Base-by-base conservation (phyloP, 2,888 invertebrate species). In the Biston betularia region DNA sequence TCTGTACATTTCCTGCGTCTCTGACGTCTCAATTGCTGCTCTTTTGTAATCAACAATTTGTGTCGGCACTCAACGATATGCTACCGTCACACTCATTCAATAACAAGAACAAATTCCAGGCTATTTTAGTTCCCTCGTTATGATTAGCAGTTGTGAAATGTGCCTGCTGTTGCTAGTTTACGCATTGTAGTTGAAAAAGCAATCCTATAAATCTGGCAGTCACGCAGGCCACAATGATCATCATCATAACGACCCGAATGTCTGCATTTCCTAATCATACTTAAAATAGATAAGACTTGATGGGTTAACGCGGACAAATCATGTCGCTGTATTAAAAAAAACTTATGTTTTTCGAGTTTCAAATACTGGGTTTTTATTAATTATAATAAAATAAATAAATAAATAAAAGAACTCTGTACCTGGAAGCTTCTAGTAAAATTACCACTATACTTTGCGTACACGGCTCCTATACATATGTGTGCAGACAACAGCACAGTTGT, bases 11-110 rank as follows among this genome's bases (percentile, higher is more conserved):
- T 92, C 92, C 92, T 92, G 91, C 86, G 85, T 71, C 81, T 81
- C 84, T 88, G 88, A 90, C 90, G 86, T 88, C 89, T 92, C 92
- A 92, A 92, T 92, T 90, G 92, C 85, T 89, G 89, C 90, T 92
- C 93, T 92, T 93, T 92, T 92, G 91, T 92, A 91, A 92, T 91
- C 90, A 89, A 86, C 90, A 88, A 91, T 90, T 89, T 91, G 90
- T 89, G 87, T 86, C 87, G 86, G 84, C 86, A 87, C 84, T 86
- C 85, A 77, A 79, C 82, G 83, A 83, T 82, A 83, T 80, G 84
- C 88, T 85, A 85, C 89, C 85, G 82, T 79, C 83, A 75, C 59
- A 63, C 59, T 76, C 87, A 88, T 88, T 88, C 89, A 89, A 87
- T 88, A 88, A 87, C 82, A 82, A 84, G 86, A 88, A 86, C 86